Percentiles rank a stretch among this genome's conserved stretches.
phyloP scores from a whole-genome alignment of 2,113 vertebrate genomes.

The Cavia aperea region DNA sequence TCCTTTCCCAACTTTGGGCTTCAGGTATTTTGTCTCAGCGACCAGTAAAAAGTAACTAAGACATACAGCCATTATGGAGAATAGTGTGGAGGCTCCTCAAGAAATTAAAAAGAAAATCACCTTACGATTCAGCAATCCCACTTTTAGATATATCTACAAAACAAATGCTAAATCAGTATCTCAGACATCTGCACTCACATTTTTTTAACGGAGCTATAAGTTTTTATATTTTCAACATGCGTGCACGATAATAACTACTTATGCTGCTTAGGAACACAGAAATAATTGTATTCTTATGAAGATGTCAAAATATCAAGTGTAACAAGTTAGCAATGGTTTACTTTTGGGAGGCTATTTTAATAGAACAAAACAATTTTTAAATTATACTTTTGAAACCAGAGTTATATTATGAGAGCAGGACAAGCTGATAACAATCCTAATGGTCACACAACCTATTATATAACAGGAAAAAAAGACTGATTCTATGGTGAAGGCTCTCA shows the following conservation, averaged over 20 bases:
- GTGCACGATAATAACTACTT: constrained; percentile 53
- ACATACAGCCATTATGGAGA: too few species aligned
- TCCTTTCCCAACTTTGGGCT: too few species aligned
- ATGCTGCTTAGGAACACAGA: constrained; percentile 46
- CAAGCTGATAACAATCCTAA: constrained; percentile 7
- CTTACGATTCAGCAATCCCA: too few species aligned
- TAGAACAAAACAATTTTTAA: constrained; percentile 55
- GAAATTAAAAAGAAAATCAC: not conserved
- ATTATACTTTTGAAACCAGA: constrained; percentile 29
- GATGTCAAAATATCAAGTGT: constrained; percentile 37
- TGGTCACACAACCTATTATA: not conserved
- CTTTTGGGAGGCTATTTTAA: constrained; percentile 36
- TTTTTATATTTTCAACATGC: constrained; percentile 59
- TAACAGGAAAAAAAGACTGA: not conserved
- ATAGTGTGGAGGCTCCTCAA: not conserved
- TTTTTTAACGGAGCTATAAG: constrained; percentile 22
- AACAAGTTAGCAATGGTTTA: constrained; percentile 40
- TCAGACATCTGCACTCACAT: not conserved
- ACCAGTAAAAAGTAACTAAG: too few species aligned
- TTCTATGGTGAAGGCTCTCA: constrained; percentile 6
- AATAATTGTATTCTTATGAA: constrained; percentile 50
- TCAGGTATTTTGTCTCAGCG: too few species aligned
- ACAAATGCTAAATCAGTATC: not conserved
- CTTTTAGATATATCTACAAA: not conserved
- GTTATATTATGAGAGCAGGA: not conserved